Evolutionary conservation across 1,140 invertebrate genomes (phyloP).

Genomic region (Eueides isabella): DNA sequence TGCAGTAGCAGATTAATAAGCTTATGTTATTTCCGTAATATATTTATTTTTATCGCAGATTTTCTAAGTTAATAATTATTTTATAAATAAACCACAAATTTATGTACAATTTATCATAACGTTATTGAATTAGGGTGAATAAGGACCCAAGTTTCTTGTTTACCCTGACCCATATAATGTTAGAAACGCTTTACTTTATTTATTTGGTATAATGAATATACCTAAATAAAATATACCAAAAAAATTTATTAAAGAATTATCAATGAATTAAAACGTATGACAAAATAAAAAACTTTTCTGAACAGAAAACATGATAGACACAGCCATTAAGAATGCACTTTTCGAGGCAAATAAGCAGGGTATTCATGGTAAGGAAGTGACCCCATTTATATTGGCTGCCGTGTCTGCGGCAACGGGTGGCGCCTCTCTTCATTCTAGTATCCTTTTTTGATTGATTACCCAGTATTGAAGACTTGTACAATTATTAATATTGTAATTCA

Average conservation of each 20-base stretch:
- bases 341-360: conserved; percentile 83
- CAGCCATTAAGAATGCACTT: conserved; percentile 89
- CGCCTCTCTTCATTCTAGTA: conserved; percentile 91
- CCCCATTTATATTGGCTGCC: conserved; percentile 93
- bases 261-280: background rate
- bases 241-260: background rate
- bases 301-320: conserved; percentile 82
- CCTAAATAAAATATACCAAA: background rate
- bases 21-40: background rate
- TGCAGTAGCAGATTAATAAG: conserved; percentile 9
- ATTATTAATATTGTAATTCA: too few species aligned
- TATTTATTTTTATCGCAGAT: background rate
- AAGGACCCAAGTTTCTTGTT: too few species aligned
- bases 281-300: conserved; percentile 6
- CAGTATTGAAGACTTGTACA: background rate
- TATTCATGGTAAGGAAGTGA: conserved; percentile 94
- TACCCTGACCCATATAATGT: too few species aligned
- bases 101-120: too few species aligned
- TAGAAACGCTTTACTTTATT: too few species aligned
- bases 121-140: too few species aligned
- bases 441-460: conserved; percentile 57
- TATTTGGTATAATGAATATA: too few species aligned
- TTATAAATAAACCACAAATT: background rate
- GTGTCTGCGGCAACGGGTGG: conserved; percentile 91
- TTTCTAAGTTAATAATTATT: background rate